Percentiles rank a stretch among this genome's conserved stretches.
phyloP scores from a whole-genome alignment of 2,888 invertebrate genomes.

The Siphonodentalium dalli region DNA sequence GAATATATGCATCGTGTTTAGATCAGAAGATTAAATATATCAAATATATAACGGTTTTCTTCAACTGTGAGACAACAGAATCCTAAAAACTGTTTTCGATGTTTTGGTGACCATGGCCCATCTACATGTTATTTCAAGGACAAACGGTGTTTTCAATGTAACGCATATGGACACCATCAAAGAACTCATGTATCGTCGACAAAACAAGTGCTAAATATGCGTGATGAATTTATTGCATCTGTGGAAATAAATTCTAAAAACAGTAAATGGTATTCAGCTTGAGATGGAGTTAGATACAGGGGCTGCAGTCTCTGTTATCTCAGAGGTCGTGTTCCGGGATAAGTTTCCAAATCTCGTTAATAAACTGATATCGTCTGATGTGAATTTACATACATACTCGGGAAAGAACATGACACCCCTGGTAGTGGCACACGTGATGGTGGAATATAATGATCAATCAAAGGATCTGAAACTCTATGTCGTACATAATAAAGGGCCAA shows the following conservation, averaged over 20 bases:
- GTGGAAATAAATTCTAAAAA: neutral
- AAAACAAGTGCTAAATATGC: neutral
- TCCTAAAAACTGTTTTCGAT: slow-evolving; percentile 4
- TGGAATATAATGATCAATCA: slow-evolving; percentile 1
- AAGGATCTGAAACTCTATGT: slow-evolving; percentile 8
- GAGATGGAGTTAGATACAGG: slow-evolving; percentile 3
- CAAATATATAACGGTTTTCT: no score
- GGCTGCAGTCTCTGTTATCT: slow-evolving; percentile 4
- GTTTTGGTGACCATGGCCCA: slow-evolving; percentile 4
- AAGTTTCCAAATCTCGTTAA: neutral
- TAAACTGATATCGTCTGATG: neutral
- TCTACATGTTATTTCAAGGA: neutral
- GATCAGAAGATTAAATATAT: no score
- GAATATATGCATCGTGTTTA: no score
- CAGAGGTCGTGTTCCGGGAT: neutral
- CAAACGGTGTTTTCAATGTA: slow-evolving; percentile 11
- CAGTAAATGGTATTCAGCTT: neutral
- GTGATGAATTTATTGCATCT: neutral
- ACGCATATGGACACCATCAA: slow-evolving; percentile 2
- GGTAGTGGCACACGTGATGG: neutral
- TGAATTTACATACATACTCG: slow-evolving; percentile 11
- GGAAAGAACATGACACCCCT: slow-evolving; percentile 10
- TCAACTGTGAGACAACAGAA: no score
- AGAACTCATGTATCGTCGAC: slow-evolving; percentile 2
- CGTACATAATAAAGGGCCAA: slow-evolving; percentile 4